A percentile compares a stretch with the other conserved stretches of the same genome.
These are phyloP conservation scores for Erythrocercus mccallii DNA, from an alignment of 2,113 vertebrate genomes.

Conservation along the genomic window DNA sequence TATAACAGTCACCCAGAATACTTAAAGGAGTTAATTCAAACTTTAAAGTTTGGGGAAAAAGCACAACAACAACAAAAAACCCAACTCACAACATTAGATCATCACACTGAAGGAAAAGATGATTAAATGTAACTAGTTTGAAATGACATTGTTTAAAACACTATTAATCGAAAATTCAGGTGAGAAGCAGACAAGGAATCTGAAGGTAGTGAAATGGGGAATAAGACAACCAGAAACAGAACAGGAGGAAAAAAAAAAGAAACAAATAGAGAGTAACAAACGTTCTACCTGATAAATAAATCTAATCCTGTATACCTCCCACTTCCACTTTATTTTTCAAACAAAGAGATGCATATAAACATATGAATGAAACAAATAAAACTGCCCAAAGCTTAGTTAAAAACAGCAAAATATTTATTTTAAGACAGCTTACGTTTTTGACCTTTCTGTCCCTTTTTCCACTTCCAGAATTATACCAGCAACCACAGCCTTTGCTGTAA, in stretches of 20 bases:
- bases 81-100: neutral
- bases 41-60: neutral
- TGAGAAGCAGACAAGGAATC: neutral
- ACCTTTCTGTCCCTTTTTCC: neutral
- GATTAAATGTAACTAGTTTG: neutral
- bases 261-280: neutral
- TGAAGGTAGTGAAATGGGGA: fast-evolving
- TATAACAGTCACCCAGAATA: neutral
- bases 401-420: neutral
- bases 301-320: neutral
- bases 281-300: neutral
- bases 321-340: neutral
- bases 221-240: neutral
- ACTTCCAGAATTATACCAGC: neutral
- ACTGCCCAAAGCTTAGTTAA: neutral
- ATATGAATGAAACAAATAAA: neutral
- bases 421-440: neutral
- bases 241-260: neutral
- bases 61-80: fast-evolving
- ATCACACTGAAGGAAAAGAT: neutral
- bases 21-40: neutral
- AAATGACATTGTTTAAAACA: neutral
- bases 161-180: neutral
- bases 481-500: neutral
- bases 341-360: neutral